Percentiles rank a stretch among this genome's conserved stretches.
phyloP scores from a whole-genome alignment of 2,113 vertebrate species.

The Eulemur rufifrons region DNA sequence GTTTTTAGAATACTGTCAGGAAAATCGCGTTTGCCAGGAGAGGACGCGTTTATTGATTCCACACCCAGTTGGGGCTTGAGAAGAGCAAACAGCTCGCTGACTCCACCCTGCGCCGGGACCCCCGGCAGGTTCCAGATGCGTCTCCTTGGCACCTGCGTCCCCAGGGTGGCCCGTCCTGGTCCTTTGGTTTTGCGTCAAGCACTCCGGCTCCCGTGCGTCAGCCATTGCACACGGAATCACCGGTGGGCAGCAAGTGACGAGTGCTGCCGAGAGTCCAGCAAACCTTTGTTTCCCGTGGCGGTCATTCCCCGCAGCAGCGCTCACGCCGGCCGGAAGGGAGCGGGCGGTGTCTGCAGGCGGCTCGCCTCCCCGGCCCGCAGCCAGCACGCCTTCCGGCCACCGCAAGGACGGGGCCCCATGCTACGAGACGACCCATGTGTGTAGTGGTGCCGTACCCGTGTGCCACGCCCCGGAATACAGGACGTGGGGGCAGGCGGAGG shows the following conservation, averaged over 20 bases:
- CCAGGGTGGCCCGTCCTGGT: rapidly evolving
- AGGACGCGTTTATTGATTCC: not conserved
- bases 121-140: too few species aligned
- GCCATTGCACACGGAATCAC: not conserved
- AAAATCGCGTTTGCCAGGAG: not conserved
- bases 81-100: not conserved
- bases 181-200: not conserved
- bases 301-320: not conserved
- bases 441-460: rapidly evolving
- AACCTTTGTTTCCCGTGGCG: not conserved
- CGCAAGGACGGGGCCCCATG: rapidly evolving
- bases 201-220: too few species aligned
- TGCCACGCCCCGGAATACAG: too few species aligned
- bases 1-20: not conserved
- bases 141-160: not conserved
- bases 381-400: not conserved
- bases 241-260: not conserved
- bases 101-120: not conserved
- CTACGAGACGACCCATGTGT: rapidly evolving
- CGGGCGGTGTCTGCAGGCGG: rapidly evolving
- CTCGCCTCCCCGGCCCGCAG: rapidly evolving
- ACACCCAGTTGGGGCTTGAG: not conserved
- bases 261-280: not conserved
- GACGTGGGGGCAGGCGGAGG: not conserved
- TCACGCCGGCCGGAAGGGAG: too few species aligned